Evolutionary conservation across 2,797 vertebrate genomes (phyloP).

Genomic region (Merluccius polli): DNA sequence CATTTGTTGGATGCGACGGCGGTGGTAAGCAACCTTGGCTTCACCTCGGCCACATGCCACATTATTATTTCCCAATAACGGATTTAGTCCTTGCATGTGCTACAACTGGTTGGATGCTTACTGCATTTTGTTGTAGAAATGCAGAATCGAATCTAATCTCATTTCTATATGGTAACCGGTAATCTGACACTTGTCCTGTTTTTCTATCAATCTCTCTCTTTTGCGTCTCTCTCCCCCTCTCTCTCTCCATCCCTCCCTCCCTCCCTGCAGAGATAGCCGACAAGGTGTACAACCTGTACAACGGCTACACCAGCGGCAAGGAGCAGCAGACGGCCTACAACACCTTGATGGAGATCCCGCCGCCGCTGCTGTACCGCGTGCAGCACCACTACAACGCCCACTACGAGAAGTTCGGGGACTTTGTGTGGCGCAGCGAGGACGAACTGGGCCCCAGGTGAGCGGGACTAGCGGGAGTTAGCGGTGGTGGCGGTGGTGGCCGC

Average conservation of each 20-base stretch:
- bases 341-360: constrained; percentile 90
- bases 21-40: neutral
- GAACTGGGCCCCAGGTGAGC: constrained; percentile 78
- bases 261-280: constrained; percentile 87
- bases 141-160: too few relatives aligned
- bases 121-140: too few relatives aligned
- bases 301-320: constrained; percentile 97
- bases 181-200: neutral
- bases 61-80: neutral
- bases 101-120: too few relatives aligned
- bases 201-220: neutral
- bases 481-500: neutral
- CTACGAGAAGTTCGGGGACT: constrained; percentile 97
- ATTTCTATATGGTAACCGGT: too few relatives aligned
- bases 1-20: too few relatives aligned
- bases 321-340: constrained; percentile 98
- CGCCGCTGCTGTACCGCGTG: constrained; percentile 90
- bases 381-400: constrained; percentile 87
- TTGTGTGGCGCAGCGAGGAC: constrained; percentile 96
- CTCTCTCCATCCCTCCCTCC: neutral
- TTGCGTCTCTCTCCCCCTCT: neutral
- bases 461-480: neutral
- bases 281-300: constrained; percentile 96
- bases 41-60: neutral
- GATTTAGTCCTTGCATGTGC: too few relatives aligned